These are phyloP conservation scores for Semibalanus balanoides DNA, from an alignment of 1,140 invertebrate genomes.

Conservation along the genomic window DNA sequence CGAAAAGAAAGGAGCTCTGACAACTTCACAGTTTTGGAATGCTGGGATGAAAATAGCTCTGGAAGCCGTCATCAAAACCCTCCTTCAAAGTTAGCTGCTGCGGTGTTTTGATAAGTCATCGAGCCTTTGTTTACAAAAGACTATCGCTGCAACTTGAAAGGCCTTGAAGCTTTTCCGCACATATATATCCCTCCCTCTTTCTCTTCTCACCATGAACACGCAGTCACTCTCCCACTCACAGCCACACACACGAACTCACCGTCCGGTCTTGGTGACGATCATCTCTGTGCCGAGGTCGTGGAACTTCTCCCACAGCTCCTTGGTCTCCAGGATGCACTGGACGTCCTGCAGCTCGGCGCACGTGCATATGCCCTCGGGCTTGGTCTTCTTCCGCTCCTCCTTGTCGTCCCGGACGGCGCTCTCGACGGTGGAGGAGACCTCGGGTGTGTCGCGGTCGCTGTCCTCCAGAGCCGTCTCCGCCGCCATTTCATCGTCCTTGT, in stretches of 20 bases:
- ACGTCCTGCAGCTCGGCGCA: slow-evolving; percentile 25
- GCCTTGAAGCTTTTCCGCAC: too few species aligned
- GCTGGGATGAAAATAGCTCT: too few species aligned
- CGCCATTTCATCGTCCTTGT: not conserved
- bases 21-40: too few species aligned
- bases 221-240: too few species aligned
- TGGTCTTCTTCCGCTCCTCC: slow-evolving; percentile 1
- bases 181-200: too few species aligned
- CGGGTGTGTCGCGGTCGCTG: not conserved
- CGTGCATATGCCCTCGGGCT: slow-evolving; percentile 37
- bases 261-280: slow-evolving; percentile 96
- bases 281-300: slow-evolving; percentile 89
- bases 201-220: too few species aligned
- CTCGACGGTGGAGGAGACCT: slow-evolving; percentile 3
- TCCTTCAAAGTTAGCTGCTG: too few species aligned
- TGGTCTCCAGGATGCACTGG: slow-evolving; percentile 33
- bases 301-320: slow-evolving; percentile 82
- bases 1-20: too few species aligned
- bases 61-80: too few species aligned
- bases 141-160: too few species aligned
- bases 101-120: too few species aligned
- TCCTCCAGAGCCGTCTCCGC: not conserved
- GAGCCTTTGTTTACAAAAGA: too few species aligned
- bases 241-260: slow-evolving; percentile 42
- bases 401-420: not conserved